Evolutionary conservation across 2,113 vertebrate genomes (phyloP), one percentile per base, ranked within the genome.

Genomic region (Lepisosteus osseus): DNA sequence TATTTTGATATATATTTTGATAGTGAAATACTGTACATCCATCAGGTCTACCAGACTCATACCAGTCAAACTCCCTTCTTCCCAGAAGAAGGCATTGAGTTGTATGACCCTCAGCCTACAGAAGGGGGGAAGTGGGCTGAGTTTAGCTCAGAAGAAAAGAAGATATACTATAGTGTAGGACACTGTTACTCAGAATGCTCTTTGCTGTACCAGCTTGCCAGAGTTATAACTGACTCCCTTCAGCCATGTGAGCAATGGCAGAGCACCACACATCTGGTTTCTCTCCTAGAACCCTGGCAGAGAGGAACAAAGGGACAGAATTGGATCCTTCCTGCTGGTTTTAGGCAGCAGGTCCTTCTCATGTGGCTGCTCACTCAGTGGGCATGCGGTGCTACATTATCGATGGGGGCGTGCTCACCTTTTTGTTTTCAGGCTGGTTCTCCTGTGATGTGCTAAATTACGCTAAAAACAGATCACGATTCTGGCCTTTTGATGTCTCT

Each of bases 381-480:
- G 54, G 61, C 63, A 59, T 64, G 51, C 17, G 54, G 57, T 55
- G 29, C 62, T 75, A 54, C 55, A 75, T 70, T 75, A 75, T 75
- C 70, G 63, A 75, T 75, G 61, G 56, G 41, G 8, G n/a, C 67
- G n/a, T 7, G 42, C 59, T 57, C 17, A 57, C 17, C 54, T 66
- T 15, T 70, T 59, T 72, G 54, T 56, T 17, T 15, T 11, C 40
- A 44, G 44, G 68, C 63, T 55, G 67, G 43, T 64, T 51, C 47
- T 59, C 7, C 54, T 70, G 54, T 75, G 69, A 75, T 65, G 70
- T 75, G 68, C 67, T 75, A 65, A 75, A 64, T 54, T 65, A 9
- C 9, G 61, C 61, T 70, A 59, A 51, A 74, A 74, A 70, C 62
- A 65, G 68, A 59, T 66, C n/a, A 13, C 51, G 54, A 61, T 41